Evolutionary conservation across 2,797 vertebrate species (phyloP).

Genomic region (Microhierax caerulescens): DNA sequence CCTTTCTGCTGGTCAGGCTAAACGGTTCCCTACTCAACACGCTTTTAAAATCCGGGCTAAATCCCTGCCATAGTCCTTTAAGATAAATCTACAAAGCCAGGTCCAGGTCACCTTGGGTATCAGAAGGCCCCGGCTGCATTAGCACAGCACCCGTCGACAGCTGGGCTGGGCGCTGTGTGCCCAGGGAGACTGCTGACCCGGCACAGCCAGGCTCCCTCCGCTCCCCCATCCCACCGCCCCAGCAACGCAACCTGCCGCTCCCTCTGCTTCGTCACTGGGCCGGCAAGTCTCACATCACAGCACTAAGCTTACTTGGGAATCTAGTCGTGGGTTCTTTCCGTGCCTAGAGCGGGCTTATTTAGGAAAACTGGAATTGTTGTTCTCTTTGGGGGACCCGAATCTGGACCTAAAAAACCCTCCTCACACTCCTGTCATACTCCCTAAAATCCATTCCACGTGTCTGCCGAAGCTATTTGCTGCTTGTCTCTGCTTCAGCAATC

Average conservation of each 20-base stretch:
- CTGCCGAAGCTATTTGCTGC: not conserved
- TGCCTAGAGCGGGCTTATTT: not conserved
- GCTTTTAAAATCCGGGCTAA: not conserved
- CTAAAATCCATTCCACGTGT: accelerated
- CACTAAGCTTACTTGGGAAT: not conserved
- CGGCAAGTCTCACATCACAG: not conserved
- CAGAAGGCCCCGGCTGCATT: not conserved
- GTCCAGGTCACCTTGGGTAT: accelerated
- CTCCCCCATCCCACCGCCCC: accelerated
- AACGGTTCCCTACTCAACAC: not conserved
- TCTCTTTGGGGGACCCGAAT: not conserved
- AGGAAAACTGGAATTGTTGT: not conserved
- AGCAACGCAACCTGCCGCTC: not conserved
- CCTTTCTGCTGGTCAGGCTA: not conserved
- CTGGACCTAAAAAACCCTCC: not conserved
- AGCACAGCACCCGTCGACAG: accelerated
- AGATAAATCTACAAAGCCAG: not conserved
- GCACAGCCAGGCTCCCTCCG: accelerated
- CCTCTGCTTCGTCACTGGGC: not conserved
- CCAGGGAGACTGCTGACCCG: not conserved
- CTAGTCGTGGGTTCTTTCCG: not conserved
- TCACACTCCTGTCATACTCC: not conserved
- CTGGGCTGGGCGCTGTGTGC: not conserved
- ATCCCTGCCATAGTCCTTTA: not conserved
- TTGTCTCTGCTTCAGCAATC: not conserved